phyloP scores from a whole-genome alignment of 2,888 invertebrate genomes.

The Galerucella pusilla region DNA sequence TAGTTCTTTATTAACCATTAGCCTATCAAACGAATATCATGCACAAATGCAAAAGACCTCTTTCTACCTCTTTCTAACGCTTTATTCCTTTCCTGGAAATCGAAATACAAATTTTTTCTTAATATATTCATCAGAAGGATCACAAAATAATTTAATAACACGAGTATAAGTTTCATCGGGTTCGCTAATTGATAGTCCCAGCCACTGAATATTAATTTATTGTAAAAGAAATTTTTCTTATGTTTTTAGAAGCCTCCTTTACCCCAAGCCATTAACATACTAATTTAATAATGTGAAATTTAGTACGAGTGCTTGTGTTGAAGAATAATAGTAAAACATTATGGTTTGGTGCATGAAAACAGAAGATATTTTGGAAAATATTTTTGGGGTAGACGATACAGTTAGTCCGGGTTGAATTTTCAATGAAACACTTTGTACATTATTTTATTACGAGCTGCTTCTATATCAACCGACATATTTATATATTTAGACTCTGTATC shows the following conservation, averaged over 20 bases:
- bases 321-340: constrained; percentile 31
- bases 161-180: constrained; percentile 56
- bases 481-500: too few relatives aligned
- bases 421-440: too few relatives aligned
- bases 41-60: too few relatives aligned
- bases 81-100: constrained; percentile 15
- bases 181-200: constrained; percentile 56
- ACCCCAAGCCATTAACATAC: constrained; percentile 50
- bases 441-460: too few relatives aligned
- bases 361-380: too few relatives aligned
- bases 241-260: constrained; percentile 25
- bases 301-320: neutral
- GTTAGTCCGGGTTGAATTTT: too few relatives aligned
- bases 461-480: too few relatives aligned
- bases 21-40: too few relatives aligned
- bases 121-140: constrained; percentile 26
- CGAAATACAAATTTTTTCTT: constrained; percentile 21
- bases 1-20: too few relatives aligned
- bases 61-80: neutral
- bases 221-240: constrained; percentile 42
- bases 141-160: constrained; percentile 55
- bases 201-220: constrained; percentile 55
- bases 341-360: too few relatives aligned
- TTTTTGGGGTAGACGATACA: too few relatives aligned
- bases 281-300: constrained; percentile 50